Evolutionary conservation across 64 coral and sea anemone species (phyloP).

Genomic region (Pachyseris speciosa): DNA sequence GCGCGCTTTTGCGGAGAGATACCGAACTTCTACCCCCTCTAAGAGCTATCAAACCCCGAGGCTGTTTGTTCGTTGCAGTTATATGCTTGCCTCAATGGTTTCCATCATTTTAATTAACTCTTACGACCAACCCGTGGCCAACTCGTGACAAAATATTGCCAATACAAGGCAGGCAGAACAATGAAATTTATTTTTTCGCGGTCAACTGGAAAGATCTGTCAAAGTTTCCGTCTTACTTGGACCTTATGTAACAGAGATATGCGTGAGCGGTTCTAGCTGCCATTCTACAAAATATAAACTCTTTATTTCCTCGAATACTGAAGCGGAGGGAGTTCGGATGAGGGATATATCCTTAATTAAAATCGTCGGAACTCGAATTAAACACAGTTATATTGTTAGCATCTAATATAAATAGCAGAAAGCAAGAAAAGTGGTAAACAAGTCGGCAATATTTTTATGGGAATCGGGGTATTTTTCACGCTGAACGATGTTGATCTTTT

Average conservation of each 20-base stretch:
- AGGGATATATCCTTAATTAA: too few species aligned
- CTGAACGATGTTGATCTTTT: background rate
- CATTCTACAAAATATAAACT: too few species aligned
- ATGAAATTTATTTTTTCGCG: background rate
- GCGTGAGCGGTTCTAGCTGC: background rate
- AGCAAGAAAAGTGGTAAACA: background rate
- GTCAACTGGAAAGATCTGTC: background rate
- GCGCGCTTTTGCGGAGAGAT: background rate
- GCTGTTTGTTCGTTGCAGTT: background rate
- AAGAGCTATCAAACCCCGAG: background rate
- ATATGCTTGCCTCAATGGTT: background rate
- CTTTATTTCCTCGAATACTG: background rate
- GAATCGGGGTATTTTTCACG: background rate
- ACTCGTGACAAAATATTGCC: constrained; percentile 18
- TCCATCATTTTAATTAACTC: background rate
- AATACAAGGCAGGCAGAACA: constrained; percentile 20
- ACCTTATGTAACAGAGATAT: background rate
- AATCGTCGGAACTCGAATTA: background rate
- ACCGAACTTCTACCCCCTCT: constrained; percentile 9
- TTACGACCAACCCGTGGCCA: background rate
- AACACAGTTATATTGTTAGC: background rate
- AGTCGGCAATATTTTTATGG: background rate
- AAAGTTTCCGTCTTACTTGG: background rate
- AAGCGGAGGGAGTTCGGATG: background rate
- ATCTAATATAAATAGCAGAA: background rate